Conservation (phyloP, 2,888 invertebrate genomes). For the Eilema griseolum region DNA sequence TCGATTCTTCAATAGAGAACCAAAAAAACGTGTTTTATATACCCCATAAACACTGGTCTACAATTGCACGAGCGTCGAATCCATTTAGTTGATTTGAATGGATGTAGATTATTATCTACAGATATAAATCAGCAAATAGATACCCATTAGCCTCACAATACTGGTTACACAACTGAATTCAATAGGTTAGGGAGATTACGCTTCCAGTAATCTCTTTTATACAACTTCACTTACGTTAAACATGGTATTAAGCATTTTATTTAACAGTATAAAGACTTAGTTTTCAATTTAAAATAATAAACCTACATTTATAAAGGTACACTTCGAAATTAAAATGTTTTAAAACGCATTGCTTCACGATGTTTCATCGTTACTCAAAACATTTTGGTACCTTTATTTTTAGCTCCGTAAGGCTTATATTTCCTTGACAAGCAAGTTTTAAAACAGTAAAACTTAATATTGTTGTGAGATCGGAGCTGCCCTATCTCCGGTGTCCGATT, state of each 20-base stretch:
- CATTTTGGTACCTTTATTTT: slow-evolving; percentile 39
- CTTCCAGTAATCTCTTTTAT: slow-evolving; percentile 43
- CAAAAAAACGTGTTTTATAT: slow-evolving; percentile 58
- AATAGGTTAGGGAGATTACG: slow-evolving; percentile 56
- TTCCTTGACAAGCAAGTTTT: slow-evolving; percentile 56
- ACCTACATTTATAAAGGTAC: slow-evolving; percentile 74
- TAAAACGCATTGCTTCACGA: slow-evolving; percentile 57
- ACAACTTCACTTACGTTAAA: slow-evolving; percentile 35
- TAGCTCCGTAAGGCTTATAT: slow-evolving; percentile 53
- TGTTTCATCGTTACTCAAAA: slow-evolving; percentile 31
- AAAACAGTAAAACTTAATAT: slow-evolving; percentile 62
- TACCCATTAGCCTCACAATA: slow-evolving; percentile 70
- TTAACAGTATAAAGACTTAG: slow-evolving; percentile 48
- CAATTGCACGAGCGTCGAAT: slow-evolving; percentile 67
- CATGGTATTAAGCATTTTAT: slow-evolving; percentile 44
- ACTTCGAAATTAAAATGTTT: slow-evolving; percentile 82
- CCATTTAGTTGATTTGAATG: slow-evolving; percentile 74
- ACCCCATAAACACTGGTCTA: slow-evolving; percentile 61
- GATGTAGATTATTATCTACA: slow-evolving; percentile 72
- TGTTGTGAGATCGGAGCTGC: slow-evolving; percentile 75
- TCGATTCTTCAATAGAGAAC: slow-evolving; percentile 51
- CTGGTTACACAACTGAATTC: slow-evolving; percentile 61
- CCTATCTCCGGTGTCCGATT: slow-evolving; percentile 86
- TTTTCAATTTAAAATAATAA: slow-evolving; percentile 64
- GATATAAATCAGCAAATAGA: slow-evolving; percentile 77